Percentiles rank a stretch among this genome's conserved stretches.
phyloP scores from a whole-genome alignment of 1,140 invertebrate genomes.

The Procambarus clarkii region DNA sequence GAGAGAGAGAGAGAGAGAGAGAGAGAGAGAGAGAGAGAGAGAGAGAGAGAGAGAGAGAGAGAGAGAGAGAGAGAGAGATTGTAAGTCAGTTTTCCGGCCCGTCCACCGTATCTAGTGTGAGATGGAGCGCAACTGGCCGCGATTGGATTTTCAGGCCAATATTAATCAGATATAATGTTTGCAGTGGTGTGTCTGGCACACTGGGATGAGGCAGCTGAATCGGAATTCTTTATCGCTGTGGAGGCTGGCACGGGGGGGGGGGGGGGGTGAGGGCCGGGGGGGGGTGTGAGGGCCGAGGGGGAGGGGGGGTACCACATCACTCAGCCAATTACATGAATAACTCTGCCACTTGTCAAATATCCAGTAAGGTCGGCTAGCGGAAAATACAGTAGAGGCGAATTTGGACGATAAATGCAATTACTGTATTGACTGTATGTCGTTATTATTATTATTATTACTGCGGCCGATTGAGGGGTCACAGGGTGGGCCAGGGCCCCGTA shows the following conservation, averaged over 20 bases:
- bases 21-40: not conserved
- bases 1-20: too few species aligned
- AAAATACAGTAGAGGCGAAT: not conserved
- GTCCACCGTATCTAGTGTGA: not conserved
- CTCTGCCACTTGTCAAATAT: not conserved
- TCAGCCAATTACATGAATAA: conserved; percentile 2
- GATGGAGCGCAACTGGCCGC: not conserved
- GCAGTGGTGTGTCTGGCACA: not conserved
- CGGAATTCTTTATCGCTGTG: conserved; percentile 1
- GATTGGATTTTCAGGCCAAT: not conserved
- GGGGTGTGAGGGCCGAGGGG: too few species aligned
- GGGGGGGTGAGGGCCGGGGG: too few species aligned
- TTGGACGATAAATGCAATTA: not conserved
- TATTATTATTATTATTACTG: not conserved
- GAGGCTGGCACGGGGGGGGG: not conserved
- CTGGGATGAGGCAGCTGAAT: not conserved
- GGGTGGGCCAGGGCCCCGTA: not conserved
- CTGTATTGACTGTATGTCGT: not conserved
- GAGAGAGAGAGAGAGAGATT: not conserved
- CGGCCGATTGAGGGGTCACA: not conserved
- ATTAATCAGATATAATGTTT: conserved; percentile 10
- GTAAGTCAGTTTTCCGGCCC: too few species aligned
- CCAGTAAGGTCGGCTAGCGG: not conserved
- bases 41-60: not conserved
- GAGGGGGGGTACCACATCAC: not conserved